Percentiles rank a stretch among this genome's conserved stretches.
phyloP scores from a whole-genome alignment of 2,797 vertebrate genomes.

The Psittacula echo region DNA sequence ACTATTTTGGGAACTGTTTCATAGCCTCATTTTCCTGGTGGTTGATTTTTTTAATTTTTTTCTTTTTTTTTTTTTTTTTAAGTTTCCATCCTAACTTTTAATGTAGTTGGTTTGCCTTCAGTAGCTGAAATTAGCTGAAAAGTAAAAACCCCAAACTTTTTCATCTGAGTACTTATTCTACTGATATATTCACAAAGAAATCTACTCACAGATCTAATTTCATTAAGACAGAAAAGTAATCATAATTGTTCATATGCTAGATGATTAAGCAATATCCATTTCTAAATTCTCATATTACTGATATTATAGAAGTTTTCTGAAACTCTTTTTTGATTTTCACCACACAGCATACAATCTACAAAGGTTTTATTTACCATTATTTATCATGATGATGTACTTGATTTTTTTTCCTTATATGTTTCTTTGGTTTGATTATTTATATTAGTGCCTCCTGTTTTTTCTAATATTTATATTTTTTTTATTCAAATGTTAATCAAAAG shows the following conservation, averaged over 20 bases:
- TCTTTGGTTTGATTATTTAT: not conserved
- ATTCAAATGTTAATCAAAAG: not conserved
- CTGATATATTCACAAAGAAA: not conserved
- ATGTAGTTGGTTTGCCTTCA: not conserved
- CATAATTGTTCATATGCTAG: not conserved
- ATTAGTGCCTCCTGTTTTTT: not conserved
- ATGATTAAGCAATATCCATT: not conserved
- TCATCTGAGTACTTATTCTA: not conserved
- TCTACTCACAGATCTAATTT: not conserved
- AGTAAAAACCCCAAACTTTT: not conserved
- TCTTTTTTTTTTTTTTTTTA: too few species aligned
- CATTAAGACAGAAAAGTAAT: not conserved
- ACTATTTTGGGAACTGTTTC: not conserved
- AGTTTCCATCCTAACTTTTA: not conserved
- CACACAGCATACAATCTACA: not conserved
- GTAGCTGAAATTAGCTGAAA: not conserved
- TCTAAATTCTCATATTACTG: not conserved
- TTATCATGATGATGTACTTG: not conserved
- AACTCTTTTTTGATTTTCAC: not conserved
- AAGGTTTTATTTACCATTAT: not conserved
- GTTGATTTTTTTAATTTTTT: not conserved
- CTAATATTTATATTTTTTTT: not conserved
- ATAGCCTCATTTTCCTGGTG: not conserved
- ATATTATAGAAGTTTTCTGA: not conserved
- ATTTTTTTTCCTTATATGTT: not conserved